phyloP scores from a whole-genome alignment of 2,888 invertebrate species.

The Sesia bembeciformis region DNA sequence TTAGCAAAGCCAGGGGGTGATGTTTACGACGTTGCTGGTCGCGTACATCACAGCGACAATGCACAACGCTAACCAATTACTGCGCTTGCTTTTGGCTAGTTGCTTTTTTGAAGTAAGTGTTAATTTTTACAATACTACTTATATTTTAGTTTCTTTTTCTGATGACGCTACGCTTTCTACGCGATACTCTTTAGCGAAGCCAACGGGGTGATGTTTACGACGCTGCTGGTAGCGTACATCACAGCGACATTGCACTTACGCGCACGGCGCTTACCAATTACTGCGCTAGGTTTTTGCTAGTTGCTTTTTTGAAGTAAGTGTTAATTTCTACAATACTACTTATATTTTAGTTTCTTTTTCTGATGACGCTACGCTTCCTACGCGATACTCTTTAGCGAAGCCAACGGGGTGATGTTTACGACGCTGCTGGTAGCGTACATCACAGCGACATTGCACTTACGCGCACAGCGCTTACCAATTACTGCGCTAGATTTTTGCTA shows the following conservation, averaged over 20 bases:
- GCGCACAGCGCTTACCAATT: not conserved
- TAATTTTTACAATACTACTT: no score
- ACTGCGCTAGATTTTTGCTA: no score
- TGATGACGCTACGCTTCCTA: constrained; percentile 16
- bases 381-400: constrained; percentile 21
- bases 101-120: no score
- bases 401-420: constrained; percentile 30
- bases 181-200: constrained; percentile 22
- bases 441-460: constrained; percentile 8
- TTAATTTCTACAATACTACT: no score
- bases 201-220: constrained; percentile 29
- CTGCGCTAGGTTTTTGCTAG: no score
- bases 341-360: constrained; percentile 1
- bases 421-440: constrained; percentile 33
- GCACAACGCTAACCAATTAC: not conserved
- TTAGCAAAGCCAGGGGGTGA: constrained; percentile 27
- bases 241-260: constrained; percentile 3
- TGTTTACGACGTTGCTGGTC: constrained; percentile 32
- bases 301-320: no score
- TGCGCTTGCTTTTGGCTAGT: no score
- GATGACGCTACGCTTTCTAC: constrained; percentile 14
- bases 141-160: constrained; percentile 6
- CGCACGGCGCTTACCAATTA: not conserved
- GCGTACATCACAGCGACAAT: constrained; percentile 24
- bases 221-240: constrained; percentile 34